A percentile compares a stretch with the other conserved stretches of the same genome.
Conservation (phyloP, 1,140 invertebrate species). For the Proales similis region DNA sequence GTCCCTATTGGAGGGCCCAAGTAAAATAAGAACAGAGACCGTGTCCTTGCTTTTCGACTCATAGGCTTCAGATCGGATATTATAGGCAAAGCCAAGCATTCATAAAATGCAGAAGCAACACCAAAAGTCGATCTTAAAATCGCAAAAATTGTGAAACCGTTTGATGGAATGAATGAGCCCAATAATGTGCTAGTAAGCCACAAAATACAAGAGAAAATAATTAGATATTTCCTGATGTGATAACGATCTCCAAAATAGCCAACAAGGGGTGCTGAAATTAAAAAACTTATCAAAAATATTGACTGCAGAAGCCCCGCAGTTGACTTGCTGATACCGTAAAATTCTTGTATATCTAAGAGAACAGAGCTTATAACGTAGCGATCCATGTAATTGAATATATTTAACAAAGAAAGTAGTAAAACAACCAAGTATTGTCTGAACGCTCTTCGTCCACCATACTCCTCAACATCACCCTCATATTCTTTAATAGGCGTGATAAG, state of each 20-base stretch:
- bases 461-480: too few species aligned
- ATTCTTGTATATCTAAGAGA: constrained; percentile 65
- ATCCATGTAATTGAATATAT: background rate
- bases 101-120: constrained; percentile 95
- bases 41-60: constrained; percentile 73
- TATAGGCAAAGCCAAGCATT: constrained; percentile 95
- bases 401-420: too few species aligned
- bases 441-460: too few species aligned
- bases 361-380: constrained; percentile 52
- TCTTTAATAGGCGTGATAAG: too few species aligned
- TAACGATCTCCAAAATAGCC: constrained; percentile 94
- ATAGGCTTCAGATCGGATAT: constrained; percentile 94
- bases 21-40: constrained; percentile 95
- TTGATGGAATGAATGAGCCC: constrained; percentile 71
- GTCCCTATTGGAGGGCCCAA: constrained; percentile 97
- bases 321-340: constrained; percentile 67
- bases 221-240: constrained; percentile 74
- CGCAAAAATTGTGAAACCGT: constrained; percentile 69
- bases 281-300: constrained; percentile 87
- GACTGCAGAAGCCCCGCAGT: constrained; percentile 81
- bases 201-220: constrained; percentile 79
- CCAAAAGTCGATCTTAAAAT: constrained; percentile 82
- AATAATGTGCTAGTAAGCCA: constrained; percentile 85
- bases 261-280: constrained; percentile 92
- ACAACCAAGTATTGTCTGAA: too few species aligned